phyloP scores from a whole-genome alignment of 2,113 vertebrate genomes.

The Erinaceus europaeus region DNA sequence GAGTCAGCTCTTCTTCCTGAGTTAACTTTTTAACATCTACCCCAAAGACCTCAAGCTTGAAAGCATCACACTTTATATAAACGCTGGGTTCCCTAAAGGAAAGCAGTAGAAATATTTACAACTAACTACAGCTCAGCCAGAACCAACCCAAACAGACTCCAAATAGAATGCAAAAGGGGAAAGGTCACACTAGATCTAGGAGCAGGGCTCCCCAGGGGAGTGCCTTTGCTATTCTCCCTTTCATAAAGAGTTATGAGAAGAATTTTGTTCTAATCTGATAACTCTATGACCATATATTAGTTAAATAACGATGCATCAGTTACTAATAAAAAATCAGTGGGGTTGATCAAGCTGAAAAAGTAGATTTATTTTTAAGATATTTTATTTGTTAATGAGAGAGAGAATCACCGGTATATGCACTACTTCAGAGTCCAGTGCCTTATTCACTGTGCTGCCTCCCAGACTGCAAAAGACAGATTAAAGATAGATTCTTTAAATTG shows the following conservation, averaged over 20 bases:
- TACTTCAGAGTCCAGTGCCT: no score
- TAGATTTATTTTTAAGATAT: no score
- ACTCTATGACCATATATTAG: neutral
- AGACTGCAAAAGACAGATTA: neutral
- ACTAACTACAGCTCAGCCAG: slow-evolving; percentile 35
- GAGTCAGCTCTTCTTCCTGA: slow-evolving; percentile 66
- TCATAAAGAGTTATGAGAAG: neutral
- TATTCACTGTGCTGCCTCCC: no score
- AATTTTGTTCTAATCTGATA: neutral
- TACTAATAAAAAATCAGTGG: no score
- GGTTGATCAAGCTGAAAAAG: no score
- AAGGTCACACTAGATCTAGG: neutral
- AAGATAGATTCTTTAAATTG: neutral
- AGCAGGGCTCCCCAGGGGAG: neutral
- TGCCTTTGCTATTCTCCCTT: neutral
- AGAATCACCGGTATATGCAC: no score
- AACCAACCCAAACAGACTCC: neutral
- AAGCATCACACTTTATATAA: slow-evolving; percentile 50
- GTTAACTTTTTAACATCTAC: slow-evolving; percentile 43
- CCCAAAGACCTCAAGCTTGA: slow-evolving; percentile 50
- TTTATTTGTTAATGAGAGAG: no score
- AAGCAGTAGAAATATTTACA: slow-evolving; percentile 58
- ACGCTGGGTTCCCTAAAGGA: slow-evolving; percentile 35
- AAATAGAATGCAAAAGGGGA: neutral
- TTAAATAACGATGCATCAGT: neutral